phyloP scores from a whole-genome alignment of 2,113 vertebrate species.

The Nyctibius bracteatus region DNA sequence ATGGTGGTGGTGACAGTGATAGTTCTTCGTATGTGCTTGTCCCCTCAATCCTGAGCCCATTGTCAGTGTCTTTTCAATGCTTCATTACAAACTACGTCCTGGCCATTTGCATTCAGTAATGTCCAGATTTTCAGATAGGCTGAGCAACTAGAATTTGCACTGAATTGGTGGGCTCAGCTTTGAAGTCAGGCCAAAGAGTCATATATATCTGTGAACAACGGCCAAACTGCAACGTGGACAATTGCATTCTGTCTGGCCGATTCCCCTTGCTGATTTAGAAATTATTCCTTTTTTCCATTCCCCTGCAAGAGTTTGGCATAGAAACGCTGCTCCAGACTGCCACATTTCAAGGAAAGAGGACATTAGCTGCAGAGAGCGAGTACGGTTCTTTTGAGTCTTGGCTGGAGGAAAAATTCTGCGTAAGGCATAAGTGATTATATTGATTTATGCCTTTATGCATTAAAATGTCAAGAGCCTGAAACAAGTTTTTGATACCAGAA shows the following conservation, averaged over 20 bases:
- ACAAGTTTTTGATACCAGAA: neutral
- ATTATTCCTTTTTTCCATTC: neutral
- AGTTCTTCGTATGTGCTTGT: neutral
- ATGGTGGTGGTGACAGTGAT: slow-evolving; percentile 18
- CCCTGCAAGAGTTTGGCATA: slow-evolving; percentile 18
- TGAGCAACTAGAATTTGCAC: slow-evolving; percentile 13
- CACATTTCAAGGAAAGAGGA: slow-evolving; percentile 29
- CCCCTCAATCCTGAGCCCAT: neutral
- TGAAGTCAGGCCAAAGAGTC: neutral
- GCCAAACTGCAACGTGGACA: neutral
- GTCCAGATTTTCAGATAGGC: slow-evolving; percentile 52
- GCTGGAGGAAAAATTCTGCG: neutral
- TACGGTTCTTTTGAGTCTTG: neutral
- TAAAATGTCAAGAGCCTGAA: neutral
- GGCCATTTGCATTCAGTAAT: slow-evolving; percentile 27
- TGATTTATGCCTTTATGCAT: neutral
- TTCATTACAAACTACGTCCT: neutral
- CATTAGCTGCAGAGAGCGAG: neutral
- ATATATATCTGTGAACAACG: neutral
- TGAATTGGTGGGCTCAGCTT: slow-evolving; percentile 15
- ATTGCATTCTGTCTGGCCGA: neutral
- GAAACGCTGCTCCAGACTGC: neutral
- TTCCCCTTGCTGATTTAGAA: neutral
- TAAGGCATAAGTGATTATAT: neutral
- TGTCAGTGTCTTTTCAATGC: neutral